phyloP scores from a whole-genome alignment of 2,888 invertebrate genomes.

The Bruchidius siliquastri region DNA sequence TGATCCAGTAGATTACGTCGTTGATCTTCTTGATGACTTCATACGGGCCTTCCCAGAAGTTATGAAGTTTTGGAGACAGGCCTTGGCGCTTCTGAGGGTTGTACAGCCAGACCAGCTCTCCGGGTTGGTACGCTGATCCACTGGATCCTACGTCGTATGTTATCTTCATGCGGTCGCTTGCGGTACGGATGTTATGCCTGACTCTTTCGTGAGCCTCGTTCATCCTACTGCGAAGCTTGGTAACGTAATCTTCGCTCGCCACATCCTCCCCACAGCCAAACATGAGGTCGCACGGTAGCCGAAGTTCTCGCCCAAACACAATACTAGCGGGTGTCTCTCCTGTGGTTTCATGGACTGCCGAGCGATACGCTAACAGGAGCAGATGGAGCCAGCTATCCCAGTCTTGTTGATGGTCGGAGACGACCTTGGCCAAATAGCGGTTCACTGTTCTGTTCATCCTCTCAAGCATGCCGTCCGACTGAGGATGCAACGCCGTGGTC shows the following conservation, averaged over 20 bases:
- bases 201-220: slow-evolving; percentile 11
- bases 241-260: background rate
- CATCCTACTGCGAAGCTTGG: slow-evolving; percentile 8
- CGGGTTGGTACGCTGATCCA: background rate
- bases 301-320: slow-evolving; percentile 9
- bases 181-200: background rate
- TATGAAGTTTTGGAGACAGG: slow-evolving; percentile 1
- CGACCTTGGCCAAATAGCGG: background rate
- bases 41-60: background rate
- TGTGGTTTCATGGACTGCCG: background rate
- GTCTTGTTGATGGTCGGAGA: background rate
- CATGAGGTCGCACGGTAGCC: slow-evolving; percentile 12
- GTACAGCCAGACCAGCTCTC: background rate
- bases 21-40: background rate
- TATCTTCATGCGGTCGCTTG: slow-evolving; percentile 7
- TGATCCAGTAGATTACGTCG: slow-evolving; percentile 2
- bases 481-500: slow-evolving; percentile 4
- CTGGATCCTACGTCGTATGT: background rate
- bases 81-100: background rate
- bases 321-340: slow-evolving; percentile 1
- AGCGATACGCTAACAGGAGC: slow-evolving; percentile 3
- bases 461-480: slow-evolving; percentile 6
- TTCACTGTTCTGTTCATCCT: slow-evolving; percentile 1
- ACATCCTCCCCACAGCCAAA: slow-evolving; percentile 3
- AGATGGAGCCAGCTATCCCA: background rate